Base-by-base conservation (phyloP, 2,888 invertebrate genomes). In the Oxyteleia sp. region DNA sequence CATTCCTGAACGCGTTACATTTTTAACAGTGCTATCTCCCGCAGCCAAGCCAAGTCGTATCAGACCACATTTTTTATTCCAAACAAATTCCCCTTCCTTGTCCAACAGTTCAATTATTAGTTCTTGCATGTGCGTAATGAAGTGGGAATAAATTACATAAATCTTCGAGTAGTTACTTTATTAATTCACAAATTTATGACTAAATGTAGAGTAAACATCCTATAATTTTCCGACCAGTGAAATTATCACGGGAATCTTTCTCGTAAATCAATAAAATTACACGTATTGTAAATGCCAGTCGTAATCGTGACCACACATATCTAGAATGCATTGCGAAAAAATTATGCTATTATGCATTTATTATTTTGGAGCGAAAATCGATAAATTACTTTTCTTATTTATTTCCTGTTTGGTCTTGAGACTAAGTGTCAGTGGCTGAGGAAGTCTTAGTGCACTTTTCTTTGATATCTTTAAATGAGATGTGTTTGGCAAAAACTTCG, bases 91-190 rank as follows among this genome's bases (percentile, higher is more conserved):
- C 13, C 23, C 23, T 20, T 2, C n/a, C 13, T 47, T 20, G 32
- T 47, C n/a, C 15, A 29, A 64, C 57, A 13, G 55, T 55, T 75
- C 68, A 53, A 78, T 78, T 29, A 49, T 57, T 20, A 51, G 35
- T 43, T 38, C 15, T 78, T 69, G 78, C 69, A 64, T 71, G 78
- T 71, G 64, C 55, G 78, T 71, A 71, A 79, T 79, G 38, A 69
- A 69, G 20, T 57, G 63, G 38, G 64, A 71, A 79, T 71, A 71
- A 79, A 79, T 79, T 64, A 57, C 64, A 71, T 57, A 55, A 79
- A 71, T 71, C 79, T 47, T 26, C 38, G 59, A 69, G 57, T 55
- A 55, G 32, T 72, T 61, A 61, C 63, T 71, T 63, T 69, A 71
- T 79, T 69, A 79, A 71, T 68, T 61, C 61, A 23, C 51, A 18